phyloP scores from a whole-genome alignment of 2,888 invertebrate species.

The Micoletzkya japonica region DNA sequence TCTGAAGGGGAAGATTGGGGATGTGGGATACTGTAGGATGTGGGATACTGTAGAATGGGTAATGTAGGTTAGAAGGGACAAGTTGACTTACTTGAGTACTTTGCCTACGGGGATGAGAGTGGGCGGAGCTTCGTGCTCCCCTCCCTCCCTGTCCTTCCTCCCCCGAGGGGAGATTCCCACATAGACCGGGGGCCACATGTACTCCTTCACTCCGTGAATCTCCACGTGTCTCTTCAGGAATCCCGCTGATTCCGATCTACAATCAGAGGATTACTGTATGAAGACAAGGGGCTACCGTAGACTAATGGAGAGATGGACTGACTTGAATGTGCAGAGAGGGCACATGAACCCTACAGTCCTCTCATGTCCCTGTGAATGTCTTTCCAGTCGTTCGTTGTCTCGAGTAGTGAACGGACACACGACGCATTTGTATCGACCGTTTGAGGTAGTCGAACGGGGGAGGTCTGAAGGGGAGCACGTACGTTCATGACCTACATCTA shows the following conservation, averaged over 20 bases:
- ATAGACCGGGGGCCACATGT: conserved; percentile 9
- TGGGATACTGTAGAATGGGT: neutral
- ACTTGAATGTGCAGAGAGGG: conserved; percentile 25
- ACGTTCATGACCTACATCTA: no score
- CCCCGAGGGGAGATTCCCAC: conserved; percentile 9
- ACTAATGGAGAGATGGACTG: neutral
- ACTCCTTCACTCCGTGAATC: conserved; percentile 11
- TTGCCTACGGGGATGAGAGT: conserved; percentile 23
- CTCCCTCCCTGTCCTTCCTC: neutral
- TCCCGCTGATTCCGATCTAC: conserved; percentile 21
- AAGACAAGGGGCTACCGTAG: neutral
- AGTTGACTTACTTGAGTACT: conserved; percentile 7
- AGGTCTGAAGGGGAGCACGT: no score
- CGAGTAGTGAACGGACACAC: conserved; percentile 18
- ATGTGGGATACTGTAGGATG: neutral
- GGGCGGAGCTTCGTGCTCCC: conserved; percentile 8
- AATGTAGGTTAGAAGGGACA: neutral
- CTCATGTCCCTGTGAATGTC: conserved; percentile 1
- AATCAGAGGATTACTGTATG: neutral
- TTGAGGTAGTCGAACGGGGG: neutral
- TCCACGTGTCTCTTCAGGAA: conserved; percentile 10
- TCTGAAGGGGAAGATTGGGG: neutral
- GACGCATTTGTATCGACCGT: conserved; percentile 11
- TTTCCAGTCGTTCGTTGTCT: conserved; percentile 15
- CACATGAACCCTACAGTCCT: conserved; percentile 7